Conservation (phyloP, 2,113 vertebrate species). For the Crocuta crocuta region DNA sequence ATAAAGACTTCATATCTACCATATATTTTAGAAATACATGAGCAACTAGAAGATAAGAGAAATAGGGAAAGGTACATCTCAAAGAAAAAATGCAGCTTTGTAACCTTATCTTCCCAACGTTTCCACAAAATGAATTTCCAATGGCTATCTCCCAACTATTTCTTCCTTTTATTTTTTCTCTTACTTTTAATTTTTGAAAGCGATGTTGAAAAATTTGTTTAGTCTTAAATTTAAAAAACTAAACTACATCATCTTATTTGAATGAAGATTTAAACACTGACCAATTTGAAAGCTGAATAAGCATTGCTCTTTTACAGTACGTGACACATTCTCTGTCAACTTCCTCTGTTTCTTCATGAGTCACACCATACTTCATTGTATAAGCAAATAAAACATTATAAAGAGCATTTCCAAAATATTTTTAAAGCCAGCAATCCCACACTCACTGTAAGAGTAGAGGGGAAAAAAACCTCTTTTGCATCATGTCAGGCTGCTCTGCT, state of each 20-base stretch:
- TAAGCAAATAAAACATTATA: slow-evolving; percentile 42
- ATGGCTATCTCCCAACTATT: not conserved
- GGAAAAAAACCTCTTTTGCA: not conserved
- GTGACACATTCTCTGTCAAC: not conserved
- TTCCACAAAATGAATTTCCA: slow-evolving; percentile 11
- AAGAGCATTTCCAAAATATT: not conserved
- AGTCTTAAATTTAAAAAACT: not conserved
- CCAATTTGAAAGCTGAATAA: not conserved
- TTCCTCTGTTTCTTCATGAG: not conserved
- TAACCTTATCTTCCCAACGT: not conserved
- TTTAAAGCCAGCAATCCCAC: not conserved
- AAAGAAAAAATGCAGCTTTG: not conserved
- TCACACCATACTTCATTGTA: not conserved
- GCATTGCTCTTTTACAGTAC: not conserved
- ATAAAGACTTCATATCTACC: not conserved
- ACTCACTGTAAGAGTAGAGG: not conserved
- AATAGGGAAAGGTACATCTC: not conserved
- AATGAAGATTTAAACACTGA: not conserved
- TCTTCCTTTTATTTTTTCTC: not conserved
- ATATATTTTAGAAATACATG: slow-evolving; percentile 24
- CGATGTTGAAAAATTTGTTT: not conserved
- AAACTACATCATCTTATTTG: not conserved
- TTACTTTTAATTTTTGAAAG: not conserved
- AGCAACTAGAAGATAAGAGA: not conserved
- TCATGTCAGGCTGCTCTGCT: not conserved